phyloP scores from a whole-genome alignment of 1,140 invertebrate species.

The Papilio polytes region DNA sequence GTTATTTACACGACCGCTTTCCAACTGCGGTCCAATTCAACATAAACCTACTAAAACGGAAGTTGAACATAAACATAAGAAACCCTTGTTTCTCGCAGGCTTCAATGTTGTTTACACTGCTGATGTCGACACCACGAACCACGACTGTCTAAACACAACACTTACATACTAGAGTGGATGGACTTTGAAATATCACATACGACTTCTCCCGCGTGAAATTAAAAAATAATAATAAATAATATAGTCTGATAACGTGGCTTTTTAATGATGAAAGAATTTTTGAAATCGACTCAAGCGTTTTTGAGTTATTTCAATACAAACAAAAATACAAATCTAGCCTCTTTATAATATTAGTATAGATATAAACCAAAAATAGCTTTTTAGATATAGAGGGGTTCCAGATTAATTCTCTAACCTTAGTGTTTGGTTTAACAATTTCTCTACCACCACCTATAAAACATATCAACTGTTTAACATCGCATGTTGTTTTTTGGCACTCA shows the following conservation, averaged over 20 bases:
- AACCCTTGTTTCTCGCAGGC: not conserved
- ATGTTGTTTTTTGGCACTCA: not conserved
- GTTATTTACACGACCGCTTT: not conserved
- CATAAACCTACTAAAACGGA: not conserved
- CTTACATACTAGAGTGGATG: not conserved
- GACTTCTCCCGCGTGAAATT: no score
- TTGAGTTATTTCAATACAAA: no score
- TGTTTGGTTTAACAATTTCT: no score
- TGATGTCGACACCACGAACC: not conserved
- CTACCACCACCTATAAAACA: no score
- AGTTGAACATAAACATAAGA: conserved; percentile 11
- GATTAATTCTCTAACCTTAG: not conserved
- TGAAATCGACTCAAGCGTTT: no score
- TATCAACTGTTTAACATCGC: no score
- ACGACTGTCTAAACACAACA: conserved; percentile 10
- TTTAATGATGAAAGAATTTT: no score
- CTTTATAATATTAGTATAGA: no score
- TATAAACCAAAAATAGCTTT: not conserved
- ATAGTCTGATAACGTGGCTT: no score
- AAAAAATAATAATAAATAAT: no score
- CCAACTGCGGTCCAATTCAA: not conserved
- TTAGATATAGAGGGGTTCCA: not conserved
- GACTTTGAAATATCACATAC: not conserved
- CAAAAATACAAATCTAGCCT: no score
- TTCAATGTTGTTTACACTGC: conserved; percentile 8